Base-by-base conservation (phyloP, 1,140 invertebrate species). In the Leptonema lineaticorne region DNA sequence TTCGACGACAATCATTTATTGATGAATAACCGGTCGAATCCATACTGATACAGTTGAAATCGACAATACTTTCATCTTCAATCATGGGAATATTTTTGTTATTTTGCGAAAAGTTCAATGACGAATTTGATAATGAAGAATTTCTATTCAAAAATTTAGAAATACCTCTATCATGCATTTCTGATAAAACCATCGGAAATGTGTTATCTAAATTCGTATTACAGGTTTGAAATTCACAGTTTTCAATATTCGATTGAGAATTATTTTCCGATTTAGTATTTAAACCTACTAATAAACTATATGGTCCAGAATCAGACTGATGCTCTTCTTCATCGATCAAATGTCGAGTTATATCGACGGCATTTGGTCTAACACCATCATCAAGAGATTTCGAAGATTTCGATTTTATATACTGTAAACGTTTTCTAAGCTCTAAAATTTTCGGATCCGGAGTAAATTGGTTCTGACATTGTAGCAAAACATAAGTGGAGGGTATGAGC, bases 231-330 rank as follows among this genome's bases (percentile, higher is more conserved):
- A 41, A 41, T 41, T 16, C 37, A 14, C 37, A n/a, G 37, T 14
- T 53, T 53, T n/a, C 6, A 53, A 53, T 53, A 53, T 59, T 46
- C 16, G 16, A 9, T 46, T 26, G 28, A 14, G 11, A 8, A 4
- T 57, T 62, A 9, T n/a, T 33, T 14, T 50, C 45, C 11, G 62
- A 50, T 64, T 64, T 64, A 37, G 6, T 41, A 30, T 82, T 77
- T 22, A 84, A 74, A 69, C 82, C 82, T 72, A 84, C 84, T 41
- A 86, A 74, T 30, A 86, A 78, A 68, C 84, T 85, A 68, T 83
- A 85, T 5, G 84, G 84, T 65, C 84, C 84, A 20, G 81, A 84
- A 65, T 80, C 79, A 69, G 76, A 74, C 56, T 75, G 53, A 48
- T 60, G 72, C 0, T 81, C 76, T 41, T 78, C 78, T 53, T 80